A percentile compares a stretch with the other conserved stretches of the same genome.
Evolutionary conservation across 2,888 invertebrate species (phyloP).

Genomic region (Caenorhabditis afra): DNA sequence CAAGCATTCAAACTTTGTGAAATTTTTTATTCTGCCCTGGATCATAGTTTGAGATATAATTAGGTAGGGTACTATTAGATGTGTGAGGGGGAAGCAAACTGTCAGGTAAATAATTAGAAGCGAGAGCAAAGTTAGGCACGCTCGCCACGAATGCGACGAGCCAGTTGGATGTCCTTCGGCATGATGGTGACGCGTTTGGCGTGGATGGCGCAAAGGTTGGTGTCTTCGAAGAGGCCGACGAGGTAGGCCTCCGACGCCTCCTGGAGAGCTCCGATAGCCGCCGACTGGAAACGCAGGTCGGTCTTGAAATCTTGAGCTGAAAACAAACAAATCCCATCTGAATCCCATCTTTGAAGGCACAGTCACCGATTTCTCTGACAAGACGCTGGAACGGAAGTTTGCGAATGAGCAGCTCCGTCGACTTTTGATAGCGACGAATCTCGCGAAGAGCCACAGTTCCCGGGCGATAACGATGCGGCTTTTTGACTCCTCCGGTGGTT

Average conservation of each 20-base stretch:
- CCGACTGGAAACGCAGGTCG: slow-evolving; percentile 74
- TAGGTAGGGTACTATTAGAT: too few species aligned
- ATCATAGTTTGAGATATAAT: neutral
- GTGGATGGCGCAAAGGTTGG: slow-evolving; percentile 97
- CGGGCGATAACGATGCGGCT: slow-evolving; percentile 95
- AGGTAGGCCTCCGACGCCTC: slow-evolving; percentile 87
- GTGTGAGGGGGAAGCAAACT: too few species aligned
- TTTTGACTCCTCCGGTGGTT: slow-evolving; percentile 91
- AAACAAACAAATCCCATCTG: neutral
- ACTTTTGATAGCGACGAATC: slow-evolving; percentile 96
- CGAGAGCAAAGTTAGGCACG: slow-evolving; percentile 17
- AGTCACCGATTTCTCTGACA: slow-evolving; percentile 69
- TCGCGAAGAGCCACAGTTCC: slow-evolving; percentile 97
- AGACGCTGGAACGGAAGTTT: slow-evolving; percentile 75
- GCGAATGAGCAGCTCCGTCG: slow-evolving; percentile 85
- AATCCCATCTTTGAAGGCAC: too few species aligned
- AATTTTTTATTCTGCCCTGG: too few species aligned
- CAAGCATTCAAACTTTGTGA: too few species aligned
- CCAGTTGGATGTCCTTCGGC: slow-evolving; percentile 85
- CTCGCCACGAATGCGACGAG: slow-evolving; percentile 83
- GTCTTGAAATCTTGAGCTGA: slow-evolving; percentile 74
- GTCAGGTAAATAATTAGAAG: too few species aligned
- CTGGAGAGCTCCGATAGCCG: slow-evolving; percentile 71
- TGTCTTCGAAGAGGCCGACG: slow-evolving; percentile 96
- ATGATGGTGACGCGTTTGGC: slow-evolving; percentile 98